Evolutionary conservation across 2,888 invertebrate genomes (phyloP), one percentile per base, ranked within the genome.

Genomic region (Neoascia interrupta): DNA sequence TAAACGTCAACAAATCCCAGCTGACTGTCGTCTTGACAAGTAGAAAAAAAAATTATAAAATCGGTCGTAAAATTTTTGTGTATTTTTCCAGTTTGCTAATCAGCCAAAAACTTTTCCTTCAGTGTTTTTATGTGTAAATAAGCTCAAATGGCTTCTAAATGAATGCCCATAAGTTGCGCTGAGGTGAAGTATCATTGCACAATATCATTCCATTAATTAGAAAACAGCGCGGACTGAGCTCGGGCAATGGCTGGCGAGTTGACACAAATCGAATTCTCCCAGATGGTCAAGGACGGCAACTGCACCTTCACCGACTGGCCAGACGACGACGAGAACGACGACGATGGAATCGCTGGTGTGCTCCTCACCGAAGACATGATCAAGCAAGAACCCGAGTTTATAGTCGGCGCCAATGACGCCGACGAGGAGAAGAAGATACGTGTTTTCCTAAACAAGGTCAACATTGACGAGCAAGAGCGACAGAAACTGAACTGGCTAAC

Each of bases 1-100:
- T 19, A 47, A 76, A 76, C 70, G 75, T 76, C 75, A 76, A 76
- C 75, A 76, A 70, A 41, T n/a, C 53, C 63, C 75, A 76, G 75
- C 75, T 76, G 75, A 76, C 70, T 8, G 53, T 60, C 43, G 10
- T 10, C 10, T 41, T 74, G 74, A 63, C 75, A 75, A 43, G n/a
- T 26, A 6, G 34, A 49, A 69, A 34, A 64, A 47, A 53, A 60
- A 43, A 47, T n/a, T n/a, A n/a, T n/a, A n/a, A n/a, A n/a, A n/a
- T n/a, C n/a, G n/a, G n/a, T n/a, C n/a, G n/a, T n/a, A n/a, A n/a
- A n/a, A n/a, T n/a, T 41, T 19, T 63, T 58, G 36, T 53, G 36
- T 34, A 56, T 28, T 56, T 75, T 63, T 43, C n/a, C 10, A 28
- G n/a, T 15, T 19, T 56, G 11, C 21, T 23, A 6, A 8, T 18